A percentile compares a stretch with the other conserved stretches of the same genome.
Conservation (phyloP, 2,888 invertebrate species). For the Hirudinaria manillensis region DNA sequence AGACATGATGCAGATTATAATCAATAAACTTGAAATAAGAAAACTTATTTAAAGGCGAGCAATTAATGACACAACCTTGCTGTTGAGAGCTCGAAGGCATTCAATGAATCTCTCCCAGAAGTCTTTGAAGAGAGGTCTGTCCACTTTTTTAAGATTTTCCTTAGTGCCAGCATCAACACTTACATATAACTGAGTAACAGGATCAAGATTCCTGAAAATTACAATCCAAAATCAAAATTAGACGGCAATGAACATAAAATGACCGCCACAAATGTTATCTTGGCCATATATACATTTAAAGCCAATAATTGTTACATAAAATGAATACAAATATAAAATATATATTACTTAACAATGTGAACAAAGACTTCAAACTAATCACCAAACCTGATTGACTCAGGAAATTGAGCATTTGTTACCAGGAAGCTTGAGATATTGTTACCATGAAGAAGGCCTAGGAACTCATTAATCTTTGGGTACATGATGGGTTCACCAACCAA, state of each 20-base stretch:
- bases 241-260: background rate
- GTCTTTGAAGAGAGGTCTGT: slow-evolving; percentile 60
- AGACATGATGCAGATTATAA: too few relatives aligned
- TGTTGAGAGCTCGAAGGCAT: slow-evolving; percentile 57
- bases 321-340: background rate
- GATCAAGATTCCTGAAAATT: slow-evolving; percentile 51
- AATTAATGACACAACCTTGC: slow-evolving; percentile 52
- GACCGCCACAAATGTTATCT: background rate
- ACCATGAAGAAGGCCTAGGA: slow-evolving; percentile 57
- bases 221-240: background rate
- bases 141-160: slow-evolving; percentile 60
- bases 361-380: background rate
- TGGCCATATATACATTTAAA: background rate
- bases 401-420: slow-evolving; percentile 63
- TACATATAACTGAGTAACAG: slow-evolving; percentile 61
- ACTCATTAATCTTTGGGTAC: slow-evolving; percentile 61
- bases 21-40: too few relatives aligned
- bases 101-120: slow-evolving; percentile 60
- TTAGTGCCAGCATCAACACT: slow-evolving; percentile 61
- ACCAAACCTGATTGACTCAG: slow-evolving; percentile 58
- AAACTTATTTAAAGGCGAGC: too few relatives aligned
- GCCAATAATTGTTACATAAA: background rate
- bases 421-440: slow-evolving; percentile 59
- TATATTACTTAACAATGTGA: background rate
- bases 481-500: slow-evolving; percentile 63